Evolutionary conservation across 2,797 vertebrate genomes (phyloP).

Genomic region (Macroramphosus scolopax): DNA sequence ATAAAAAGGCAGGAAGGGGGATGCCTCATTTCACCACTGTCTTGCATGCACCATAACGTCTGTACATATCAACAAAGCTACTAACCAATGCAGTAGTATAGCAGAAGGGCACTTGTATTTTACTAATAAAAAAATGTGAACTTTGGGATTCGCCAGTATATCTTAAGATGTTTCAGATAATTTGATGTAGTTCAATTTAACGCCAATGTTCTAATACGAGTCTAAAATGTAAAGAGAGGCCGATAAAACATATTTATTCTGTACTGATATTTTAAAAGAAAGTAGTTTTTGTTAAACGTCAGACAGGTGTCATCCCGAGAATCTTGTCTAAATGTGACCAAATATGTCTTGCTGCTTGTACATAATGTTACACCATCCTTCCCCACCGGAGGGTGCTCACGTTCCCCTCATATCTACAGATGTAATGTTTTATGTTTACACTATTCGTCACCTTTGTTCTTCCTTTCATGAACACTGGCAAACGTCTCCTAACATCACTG

Average conservation of each 20-base stretch:
- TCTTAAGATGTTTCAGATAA: slow-evolving; percentile 13
- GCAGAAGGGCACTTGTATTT: slow-evolving; percentile 54
- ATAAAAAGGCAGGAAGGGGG: slow-evolving; percentile 25
- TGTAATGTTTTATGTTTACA: slow-evolving; percentile 60
- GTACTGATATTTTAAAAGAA: slow-evolving; percentile 23
- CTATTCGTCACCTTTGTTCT: slow-evolving; percentile 43
- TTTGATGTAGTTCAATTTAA: slow-evolving; percentile 30
- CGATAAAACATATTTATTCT: slow-evolving; percentile 43
- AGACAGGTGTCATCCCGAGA: slow-evolving; percentile 20
- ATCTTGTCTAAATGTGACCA: slow-evolving; percentile 54
- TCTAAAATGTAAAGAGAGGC: neutral
- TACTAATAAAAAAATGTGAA: slow-evolving; percentile 54
- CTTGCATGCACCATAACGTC: slow-evolving; percentile 66
- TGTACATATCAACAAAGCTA: slow-evolving; percentile 69
- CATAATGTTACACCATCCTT: no score
- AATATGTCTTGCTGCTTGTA: slow-evolving; percentile 50
- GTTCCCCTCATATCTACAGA: slow-evolving; percentile 14
- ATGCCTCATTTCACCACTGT: slow-evolving; percentile 51
- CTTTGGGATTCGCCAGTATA: slow-evolving; percentile 39
- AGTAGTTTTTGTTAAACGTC: slow-evolving; percentile 11
- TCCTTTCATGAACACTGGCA: slow-evolving; percentile 45
- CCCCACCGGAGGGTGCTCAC: no score
- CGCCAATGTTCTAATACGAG: no score
- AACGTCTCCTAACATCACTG: slow-evolving; percentile 29
- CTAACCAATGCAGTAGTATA: slow-evolving; percentile 69